A percentile compares a stretch with the other conserved stretches of the same genome.
These are phyloP conservation scores for Anolis apletophallus DNA, from an alignment of 2,797 vertebrate species.

Conservation along the genomic window DNA sequence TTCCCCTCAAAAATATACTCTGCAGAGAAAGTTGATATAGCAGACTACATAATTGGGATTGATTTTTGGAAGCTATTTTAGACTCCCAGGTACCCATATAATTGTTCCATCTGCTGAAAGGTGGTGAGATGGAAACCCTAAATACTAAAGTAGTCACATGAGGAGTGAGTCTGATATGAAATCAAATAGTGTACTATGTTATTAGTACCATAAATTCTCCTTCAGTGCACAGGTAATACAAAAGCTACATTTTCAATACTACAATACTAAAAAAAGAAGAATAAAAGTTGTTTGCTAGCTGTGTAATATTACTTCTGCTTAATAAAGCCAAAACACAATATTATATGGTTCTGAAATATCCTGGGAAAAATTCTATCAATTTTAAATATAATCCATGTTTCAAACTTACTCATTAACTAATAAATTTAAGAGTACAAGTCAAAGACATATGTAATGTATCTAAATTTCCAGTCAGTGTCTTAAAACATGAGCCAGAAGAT, in stretches of 20 bases:
- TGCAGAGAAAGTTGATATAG: constrained; percentile 38
- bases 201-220: constrained; percentile 6
- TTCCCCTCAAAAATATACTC: constrained; percentile 32
- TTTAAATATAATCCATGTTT: neutral
- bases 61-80: constrained; percentile 25
- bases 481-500: too few relatives aligned
- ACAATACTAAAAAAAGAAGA: neutral
- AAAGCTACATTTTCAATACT: neutral
- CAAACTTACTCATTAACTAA: neutral
- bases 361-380: neutral
- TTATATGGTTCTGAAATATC: neutral
- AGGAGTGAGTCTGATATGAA: constrained; percentile 1
- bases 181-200: constrained; percentile 16
- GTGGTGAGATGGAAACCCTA: constrained; percentile 18
- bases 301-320: neutral
- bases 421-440: neutral
- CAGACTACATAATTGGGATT: constrained; percentile 34
- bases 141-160: constrained; percentile 5
- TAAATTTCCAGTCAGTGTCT: neutral
- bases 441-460: neutral
- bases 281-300: neutral
- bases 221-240: neutral
- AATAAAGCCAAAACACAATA: neutral
- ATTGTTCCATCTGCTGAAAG: constrained; percentile 11
- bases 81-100: neutral